Evolutionary conservation across 2,113 vertebrate genomes (phyloP).

Genomic region (Nothocercus julius): DNA sequence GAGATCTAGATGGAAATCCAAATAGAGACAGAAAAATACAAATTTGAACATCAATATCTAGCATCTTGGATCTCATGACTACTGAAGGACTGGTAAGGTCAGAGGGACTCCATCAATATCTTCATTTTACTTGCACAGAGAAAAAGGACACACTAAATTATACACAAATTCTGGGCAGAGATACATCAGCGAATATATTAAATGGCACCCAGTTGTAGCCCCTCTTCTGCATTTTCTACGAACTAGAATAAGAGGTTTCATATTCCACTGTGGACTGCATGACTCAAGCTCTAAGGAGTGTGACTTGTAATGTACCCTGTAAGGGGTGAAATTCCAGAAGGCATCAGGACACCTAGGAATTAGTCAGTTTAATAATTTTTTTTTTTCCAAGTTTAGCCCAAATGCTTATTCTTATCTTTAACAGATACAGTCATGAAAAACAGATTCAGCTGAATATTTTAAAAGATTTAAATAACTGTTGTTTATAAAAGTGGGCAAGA

Average conservation of each 20-base stretch:
- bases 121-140: not conserved
- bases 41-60: not conserved
- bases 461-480: constrained; percentile 32
- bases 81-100: not conserved
- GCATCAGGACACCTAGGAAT: not conserved
- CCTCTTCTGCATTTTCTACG: not conserved
- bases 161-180: not conserved
- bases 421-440: not conserved
- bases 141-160: not conserved
- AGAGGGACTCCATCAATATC: not conserved
- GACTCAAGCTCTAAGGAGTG: not conserved
- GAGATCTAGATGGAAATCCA: not conserved
- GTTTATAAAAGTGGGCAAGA: constrained; percentile 23
- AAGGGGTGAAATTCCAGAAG: not conserved
- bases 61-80: not conserved
- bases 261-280: not conserved
- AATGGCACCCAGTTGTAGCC: not conserved
- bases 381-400: not conserved
- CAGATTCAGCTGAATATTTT: not conserved
- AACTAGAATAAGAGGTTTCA: not conserved
- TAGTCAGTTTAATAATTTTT: not conserved
- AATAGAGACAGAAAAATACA: constrained; percentile 1
- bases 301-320: not conserved
- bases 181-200: not conserved
- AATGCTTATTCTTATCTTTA: constrained; percentile 16